Conservation (phyloP, 2,888 invertebrate genomes). For the Ceramica pisi region DNA sequence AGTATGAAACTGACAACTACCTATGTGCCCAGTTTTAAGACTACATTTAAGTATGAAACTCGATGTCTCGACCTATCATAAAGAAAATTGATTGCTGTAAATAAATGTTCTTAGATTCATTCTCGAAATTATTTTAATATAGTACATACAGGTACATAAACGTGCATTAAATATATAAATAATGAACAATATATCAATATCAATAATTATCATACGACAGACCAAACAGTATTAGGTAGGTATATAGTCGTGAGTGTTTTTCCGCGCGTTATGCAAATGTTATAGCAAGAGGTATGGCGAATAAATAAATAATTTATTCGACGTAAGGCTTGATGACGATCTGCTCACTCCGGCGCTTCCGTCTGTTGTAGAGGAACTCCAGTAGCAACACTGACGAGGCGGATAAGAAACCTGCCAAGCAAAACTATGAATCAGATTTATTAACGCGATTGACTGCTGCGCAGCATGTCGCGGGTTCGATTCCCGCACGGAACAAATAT, state of each 20-base stretch:
- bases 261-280: slow-evolving; percentile 46
- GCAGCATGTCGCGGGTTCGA: no score
- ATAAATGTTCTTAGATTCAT: neutral
- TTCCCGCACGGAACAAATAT: no score
- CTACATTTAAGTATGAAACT: no score
- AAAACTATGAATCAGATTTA: neutral
- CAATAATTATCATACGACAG: neutral
- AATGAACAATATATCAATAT: neutral
- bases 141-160: slow-evolving; percentile 1
- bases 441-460: no score
- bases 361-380: slow-evolving; percentile 81
- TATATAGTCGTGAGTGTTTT: slow-evolving; percentile 47
- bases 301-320: slow-evolving; percentile 76
- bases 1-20: neutral
- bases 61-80: no score
- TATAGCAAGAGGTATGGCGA: slow-evolving; percentile 6
- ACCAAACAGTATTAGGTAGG: neutral
- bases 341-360: slow-evolving; percentile 78
- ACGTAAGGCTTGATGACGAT: slow-evolving; percentile 86
- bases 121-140: slow-evolving; percentile 7
- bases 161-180: slow-evolving; percentile 11
- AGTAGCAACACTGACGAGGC: slow-evolving; percentile 80
- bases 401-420: slow-evolving; percentile 80
- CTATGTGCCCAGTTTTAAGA: no score
- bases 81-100: neutral